These are phyloP conservation scores for Aplocera efformata DNA, from an alignment of 2,888 invertebrate species.

Conservation along the genomic window DNA sequence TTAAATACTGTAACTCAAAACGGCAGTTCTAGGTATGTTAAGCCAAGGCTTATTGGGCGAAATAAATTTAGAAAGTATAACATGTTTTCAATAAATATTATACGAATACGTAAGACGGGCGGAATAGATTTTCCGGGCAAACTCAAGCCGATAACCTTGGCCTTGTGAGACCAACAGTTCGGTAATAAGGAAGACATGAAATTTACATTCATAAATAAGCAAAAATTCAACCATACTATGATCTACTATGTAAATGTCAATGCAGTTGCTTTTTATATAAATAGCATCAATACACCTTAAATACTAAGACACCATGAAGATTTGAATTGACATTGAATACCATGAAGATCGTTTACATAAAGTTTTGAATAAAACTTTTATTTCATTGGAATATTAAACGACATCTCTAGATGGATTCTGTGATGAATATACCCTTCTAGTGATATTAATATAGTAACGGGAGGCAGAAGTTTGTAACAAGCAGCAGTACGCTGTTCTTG, in stretches of 20 bases:
- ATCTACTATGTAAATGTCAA: constrained; percentile 12
- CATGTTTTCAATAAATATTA: constrained; percentile 27
- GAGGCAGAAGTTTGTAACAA: too few relatives aligned
- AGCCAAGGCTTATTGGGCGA: constrained; percentile 14
- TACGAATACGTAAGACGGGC: constrained; percentile 28
- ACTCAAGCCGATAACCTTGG: constrained; percentile 53
- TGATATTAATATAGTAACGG: too few relatives aligned
- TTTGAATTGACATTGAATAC: constrained; percentile 7
- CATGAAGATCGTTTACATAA: constrained; percentile 12
- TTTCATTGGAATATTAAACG: constrained; percentile 9
- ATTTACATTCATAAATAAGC: constrained; percentile 32
- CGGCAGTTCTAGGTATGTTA: too few relatives aligned
- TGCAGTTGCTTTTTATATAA: background rate
- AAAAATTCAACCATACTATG: constrained; percentile 20
- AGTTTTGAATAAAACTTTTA: background rate
- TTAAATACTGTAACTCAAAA: constrained; percentile 28
- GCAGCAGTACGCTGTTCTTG: too few relatives aligned
- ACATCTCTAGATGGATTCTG: too few relatives aligned
- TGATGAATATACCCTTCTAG: too few relatives aligned
- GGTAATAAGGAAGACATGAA: constrained; percentile 58
- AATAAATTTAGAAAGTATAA: constrained; percentile 21
- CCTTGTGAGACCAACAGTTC: constrained; percentile 50
- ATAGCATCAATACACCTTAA: too few relatives aligned
- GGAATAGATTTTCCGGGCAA: constrained; percentile 40
- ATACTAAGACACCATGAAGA: too few relatives aligned